These are phyloP conservation scores for Gorsachius magnificus DNA, from an alignment of 2,797 vertebrate species.

Conservation along the genomic window DNA sequence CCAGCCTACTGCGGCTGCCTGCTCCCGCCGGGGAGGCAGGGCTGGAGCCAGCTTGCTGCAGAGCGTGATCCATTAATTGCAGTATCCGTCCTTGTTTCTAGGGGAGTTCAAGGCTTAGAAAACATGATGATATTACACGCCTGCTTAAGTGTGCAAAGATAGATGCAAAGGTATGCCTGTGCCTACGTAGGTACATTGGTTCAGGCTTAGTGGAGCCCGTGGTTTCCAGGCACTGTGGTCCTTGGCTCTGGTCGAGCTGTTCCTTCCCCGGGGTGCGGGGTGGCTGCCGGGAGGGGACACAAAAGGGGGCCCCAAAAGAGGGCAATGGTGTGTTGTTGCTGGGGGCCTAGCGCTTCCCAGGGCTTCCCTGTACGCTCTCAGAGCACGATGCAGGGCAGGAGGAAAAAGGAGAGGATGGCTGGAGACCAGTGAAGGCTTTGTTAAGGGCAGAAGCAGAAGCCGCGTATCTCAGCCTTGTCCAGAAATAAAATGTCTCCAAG, in stretches of 20 bases:
- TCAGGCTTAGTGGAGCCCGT: background rate
- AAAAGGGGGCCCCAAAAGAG: background rate
- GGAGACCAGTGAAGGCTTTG: background rate
- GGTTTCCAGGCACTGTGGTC: background rate
- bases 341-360: background rate
- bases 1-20: background rate
- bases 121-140: background rate
- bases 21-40: background rate
- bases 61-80: background rate
- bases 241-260: background rate
- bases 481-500: background rate
- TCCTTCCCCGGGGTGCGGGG: background rate
- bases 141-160: background rate
- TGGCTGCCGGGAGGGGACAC: background rate
- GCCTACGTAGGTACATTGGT: accelerated
- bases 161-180: accelerated
- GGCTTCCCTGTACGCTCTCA: accelerated
- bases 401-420: background rate
- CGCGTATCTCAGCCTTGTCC: background rate
- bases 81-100: background rate
- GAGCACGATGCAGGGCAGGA: background rate
- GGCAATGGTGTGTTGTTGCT: background rate
- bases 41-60: background rate
- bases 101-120: background rate
- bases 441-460: background rate